These are phyloP conservation scores for Trissonchulus latispiculum DNA, from an alignment of 2,888 invertebrate genomes.

Conservation along the genomic window DNA sequence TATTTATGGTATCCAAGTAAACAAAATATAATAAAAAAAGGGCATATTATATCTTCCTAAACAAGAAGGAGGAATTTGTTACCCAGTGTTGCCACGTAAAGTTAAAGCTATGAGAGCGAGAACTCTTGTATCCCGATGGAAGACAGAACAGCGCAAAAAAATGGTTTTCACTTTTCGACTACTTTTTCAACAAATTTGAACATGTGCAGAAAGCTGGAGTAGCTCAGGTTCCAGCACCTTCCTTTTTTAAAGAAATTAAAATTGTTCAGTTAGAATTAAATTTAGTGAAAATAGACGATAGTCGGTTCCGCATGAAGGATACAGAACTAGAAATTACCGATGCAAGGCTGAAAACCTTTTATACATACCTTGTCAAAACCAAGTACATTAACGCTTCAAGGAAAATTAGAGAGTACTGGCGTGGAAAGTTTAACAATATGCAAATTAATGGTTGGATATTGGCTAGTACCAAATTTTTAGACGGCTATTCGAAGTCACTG, in stretches of 20 bases:
- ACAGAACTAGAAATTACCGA: not conserved
- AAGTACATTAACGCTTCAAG: not conserved
- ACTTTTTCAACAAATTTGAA: not conserved
- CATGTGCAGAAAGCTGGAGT: not conserved
- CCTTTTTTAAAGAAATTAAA: not conserved
- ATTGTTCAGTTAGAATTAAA: not conserved
- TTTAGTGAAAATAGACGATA: not conserved
- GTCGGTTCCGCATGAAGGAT: not conserved
- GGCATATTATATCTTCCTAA: not conserved
- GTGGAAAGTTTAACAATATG: not conserved
- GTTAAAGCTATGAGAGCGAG: not conserved
- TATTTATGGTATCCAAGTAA: conserved; percentile 14
- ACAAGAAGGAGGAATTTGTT: not conserved
- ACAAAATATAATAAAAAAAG: not conserved
- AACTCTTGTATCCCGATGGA: not conserved
- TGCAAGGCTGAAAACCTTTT: not conserved
- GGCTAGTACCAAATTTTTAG: not conserved
- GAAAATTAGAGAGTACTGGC: not conserved
- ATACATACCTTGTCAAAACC: not conserved
- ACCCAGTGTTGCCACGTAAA: not conserved
- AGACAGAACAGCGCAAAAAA: not conserved
- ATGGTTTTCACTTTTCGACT: not conserved
- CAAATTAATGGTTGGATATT: not conserved
- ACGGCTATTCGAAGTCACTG: not conserved
- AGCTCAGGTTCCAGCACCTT: not conserved